Conservation (phyloP, 1,140 invertebrate species). For the Coptotermes formosanus region DNA sequence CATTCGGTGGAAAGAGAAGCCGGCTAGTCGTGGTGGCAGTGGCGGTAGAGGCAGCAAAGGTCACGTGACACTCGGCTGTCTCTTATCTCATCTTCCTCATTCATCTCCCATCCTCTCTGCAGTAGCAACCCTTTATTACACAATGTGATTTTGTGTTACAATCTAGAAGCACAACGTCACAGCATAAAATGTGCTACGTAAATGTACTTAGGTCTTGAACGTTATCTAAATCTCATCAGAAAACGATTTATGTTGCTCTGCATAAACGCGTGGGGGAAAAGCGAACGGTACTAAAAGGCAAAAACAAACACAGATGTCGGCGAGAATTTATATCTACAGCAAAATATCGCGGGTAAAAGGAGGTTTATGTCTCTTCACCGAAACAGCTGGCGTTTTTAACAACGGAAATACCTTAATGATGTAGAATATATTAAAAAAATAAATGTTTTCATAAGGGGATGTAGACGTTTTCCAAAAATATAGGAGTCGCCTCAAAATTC, state of each 20-base stretch:
- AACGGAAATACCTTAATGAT: no score
- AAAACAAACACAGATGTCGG: not conserved
- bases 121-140: conserved; percentile 1
- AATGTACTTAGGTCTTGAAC: not conserved
- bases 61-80: not conserved
- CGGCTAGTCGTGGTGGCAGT: no score
- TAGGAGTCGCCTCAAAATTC: no score
- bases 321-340: not conserved
- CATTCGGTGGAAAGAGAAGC: no score
- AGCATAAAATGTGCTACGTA: not conserved
- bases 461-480: no score
- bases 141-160: conserved; percentile 7
- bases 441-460: no score
- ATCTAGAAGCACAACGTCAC: not conserved
- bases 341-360: not conserved
- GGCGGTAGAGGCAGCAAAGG: not conserved
- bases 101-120: not conserved
- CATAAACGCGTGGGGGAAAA: not conserved
- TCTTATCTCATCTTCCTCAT: conserved; percentile 16
- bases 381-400: no score
- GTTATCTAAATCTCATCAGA: not conserved
- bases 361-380: not conserved
- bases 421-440: no score
- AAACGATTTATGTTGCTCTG: not conserved
- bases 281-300: not conserved